Percentiles rank a stretch among this genome's conserved stretches.
Evolutionary conservation across 2,113 vertebrate species (phyloP).

Genomic region (Psephotus haematonotus): DNA sequence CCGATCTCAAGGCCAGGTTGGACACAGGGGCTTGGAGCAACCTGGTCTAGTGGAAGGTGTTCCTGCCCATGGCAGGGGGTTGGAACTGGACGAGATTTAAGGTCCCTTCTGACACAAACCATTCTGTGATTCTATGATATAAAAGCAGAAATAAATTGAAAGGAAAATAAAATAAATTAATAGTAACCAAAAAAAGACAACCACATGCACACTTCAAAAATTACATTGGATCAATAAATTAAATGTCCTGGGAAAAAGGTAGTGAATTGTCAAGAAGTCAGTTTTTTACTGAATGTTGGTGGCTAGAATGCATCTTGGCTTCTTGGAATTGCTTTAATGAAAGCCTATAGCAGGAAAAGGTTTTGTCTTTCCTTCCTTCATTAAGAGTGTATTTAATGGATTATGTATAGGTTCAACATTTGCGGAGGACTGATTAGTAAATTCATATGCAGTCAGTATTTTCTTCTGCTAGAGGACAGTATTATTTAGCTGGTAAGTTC

Average conservation of each 20-base stretch:
- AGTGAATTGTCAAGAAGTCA: background rate
- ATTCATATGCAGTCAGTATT: background rate
- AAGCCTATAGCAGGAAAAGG: background rate
- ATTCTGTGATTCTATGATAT: background rate
- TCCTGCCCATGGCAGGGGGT: background rate
- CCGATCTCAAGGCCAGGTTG: too few species aligned
- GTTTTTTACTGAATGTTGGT: background rate
- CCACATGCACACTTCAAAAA: fast-evolving
- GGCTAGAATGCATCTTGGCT: background rate
- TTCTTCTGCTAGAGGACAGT: background rate
- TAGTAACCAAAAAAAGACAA: background rate
- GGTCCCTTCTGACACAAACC: background rate
- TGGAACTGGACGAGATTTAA: background rate
- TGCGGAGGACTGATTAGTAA: background rate
- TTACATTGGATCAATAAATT: background rate
- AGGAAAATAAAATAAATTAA: background rate
- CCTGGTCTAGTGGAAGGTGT: background rate
- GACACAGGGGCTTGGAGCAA: background rate
- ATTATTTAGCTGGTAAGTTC: background rate
- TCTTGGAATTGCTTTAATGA: background rate
- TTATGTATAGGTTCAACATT: background rate
- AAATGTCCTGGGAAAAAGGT: background rate
- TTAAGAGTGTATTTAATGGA: background rate
- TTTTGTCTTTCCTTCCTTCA: background rate
- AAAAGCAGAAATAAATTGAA: background rate